These are phyloP conservation scores for Caenorhabditis uteleia DNA, from an alignment of 2,888 invertebrate species.

Conservation along the genomic window DNA sequence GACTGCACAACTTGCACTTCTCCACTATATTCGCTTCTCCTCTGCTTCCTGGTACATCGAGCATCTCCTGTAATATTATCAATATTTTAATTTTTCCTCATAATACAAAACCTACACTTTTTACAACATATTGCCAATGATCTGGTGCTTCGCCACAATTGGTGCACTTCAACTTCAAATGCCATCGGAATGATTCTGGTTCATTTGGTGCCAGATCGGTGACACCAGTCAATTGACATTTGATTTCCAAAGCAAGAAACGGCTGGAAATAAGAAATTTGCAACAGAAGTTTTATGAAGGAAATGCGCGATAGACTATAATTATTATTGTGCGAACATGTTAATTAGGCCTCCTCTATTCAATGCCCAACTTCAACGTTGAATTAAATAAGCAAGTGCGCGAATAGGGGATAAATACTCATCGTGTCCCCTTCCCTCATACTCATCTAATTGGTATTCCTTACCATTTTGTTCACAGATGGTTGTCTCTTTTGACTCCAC, in stretches of 20 bases:
- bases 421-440: too few relatives aligned
- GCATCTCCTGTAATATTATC: conserved; percentile 74
- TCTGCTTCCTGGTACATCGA: conserved; percentile 80
- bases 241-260: conserved; percentile 54
- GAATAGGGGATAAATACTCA: too few relatives aligned
- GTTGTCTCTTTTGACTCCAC: too few relatives aligned
- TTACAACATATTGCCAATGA: conserved; percentile 84
- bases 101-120: conserved; percentile 72
- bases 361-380: too few relatives aligned
- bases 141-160: conserved; percentile 85
- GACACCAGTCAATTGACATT: conserved; percentile 52
- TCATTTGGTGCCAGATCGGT: conserved; percentile 58
- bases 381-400: too few relatives aligned
- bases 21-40: conserved; percentile 82
- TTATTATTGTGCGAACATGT: too few relatives aligned
- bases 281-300: too few relatives aligned
- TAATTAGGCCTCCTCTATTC: too few relatives aligned
- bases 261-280: conserved; percentile 54
- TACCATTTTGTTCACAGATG: too few relatives aligned
- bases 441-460: too few relatives aligned
- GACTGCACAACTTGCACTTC: conserved; percentile 87
- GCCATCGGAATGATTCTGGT: conserved; percentile 56
- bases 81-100: neutral
- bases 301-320: too few relatives aligned
- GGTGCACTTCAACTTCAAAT: conserved; percentile 77